Evolutionary conservation across 2,113 vertebrate species (phyloP), one percentile per base, ranked within the genome.

Genomic region (Excalfactoria chinensis): DNA sequence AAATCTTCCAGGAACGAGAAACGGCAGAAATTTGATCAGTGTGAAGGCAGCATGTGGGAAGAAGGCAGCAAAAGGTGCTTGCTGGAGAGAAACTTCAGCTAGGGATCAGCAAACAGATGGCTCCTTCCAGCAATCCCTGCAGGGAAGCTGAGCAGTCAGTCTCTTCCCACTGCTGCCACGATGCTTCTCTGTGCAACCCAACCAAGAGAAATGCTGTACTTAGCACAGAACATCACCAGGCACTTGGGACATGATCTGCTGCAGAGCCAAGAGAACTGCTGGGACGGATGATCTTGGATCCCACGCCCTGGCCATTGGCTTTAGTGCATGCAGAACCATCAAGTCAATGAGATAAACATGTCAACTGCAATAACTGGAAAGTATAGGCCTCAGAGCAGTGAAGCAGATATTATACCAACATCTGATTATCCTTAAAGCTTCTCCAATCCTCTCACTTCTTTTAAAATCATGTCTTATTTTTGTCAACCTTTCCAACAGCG

Each of bases 41-140:
- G n/a, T 64, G 74, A 82, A 93, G 84, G 66, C 77, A 92, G 94
- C 25, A 32, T 64, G 81, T 81, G 73, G 62, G 70, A 92, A 92
- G 73, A 60, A 71, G 66, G 77, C 84, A 92, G 89, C 51, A 77
- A 90, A 88, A 95, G 77, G 58, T 74, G 66, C 37, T 56, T 90
- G 49, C 43, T 73, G 86, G 56, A 84, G 70, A 88, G 60, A 93
- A 92, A 72, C 73, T 53, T 19, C 22, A 77, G 44, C 46, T 72
- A 74, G 43, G 51, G 76, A 77, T 68, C 71, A 55, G 55, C 8
- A 48, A 90, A 59, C 87, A 96, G 89, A 88, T 80, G 84, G 86
- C 34, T 92, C 67, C 67, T 82, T 82, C 32, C 68, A 84, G 74
- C 60, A 79, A 63, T 43, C n/a, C n/a, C 56, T 71, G 78, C 67